A percentile compares a stretch with the other conserved stretches of the same genome.
Evolutionary conservation across 2,888 invertebrate genomes (phyloP).

Genomic region (Lepidocyrtinus sp.): DNA sequence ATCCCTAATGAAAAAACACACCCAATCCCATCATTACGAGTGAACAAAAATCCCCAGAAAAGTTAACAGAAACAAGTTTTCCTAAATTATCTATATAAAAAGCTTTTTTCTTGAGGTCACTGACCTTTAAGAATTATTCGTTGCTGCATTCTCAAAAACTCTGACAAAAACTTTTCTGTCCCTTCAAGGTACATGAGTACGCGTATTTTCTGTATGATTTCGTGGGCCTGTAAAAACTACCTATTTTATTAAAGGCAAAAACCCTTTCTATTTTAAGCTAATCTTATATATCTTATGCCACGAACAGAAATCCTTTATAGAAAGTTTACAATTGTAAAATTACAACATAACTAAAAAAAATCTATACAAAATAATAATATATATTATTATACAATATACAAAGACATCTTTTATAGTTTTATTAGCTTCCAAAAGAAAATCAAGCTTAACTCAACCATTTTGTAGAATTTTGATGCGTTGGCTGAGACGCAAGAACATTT

Average conservation of each 20-base stretch:
- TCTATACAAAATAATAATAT: not conserved
- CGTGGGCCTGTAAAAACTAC: not conserved
- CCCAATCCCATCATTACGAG: too few species aligned
- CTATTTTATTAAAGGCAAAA: not conserved
- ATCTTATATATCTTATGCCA: not conserved
- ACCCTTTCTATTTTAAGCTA: not conserved
- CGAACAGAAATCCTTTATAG: not conserved
- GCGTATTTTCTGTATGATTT: conserved; percentile 30
- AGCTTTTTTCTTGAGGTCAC: not conserved
- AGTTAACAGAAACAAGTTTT: too few species aligned
- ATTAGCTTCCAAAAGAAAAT: not conserved
- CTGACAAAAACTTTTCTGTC: conserved; percentile 46
- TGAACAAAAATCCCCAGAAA: too few species aligned
- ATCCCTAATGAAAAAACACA: too few species aligned
- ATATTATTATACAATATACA: not conserved
- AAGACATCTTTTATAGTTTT: not conserved
- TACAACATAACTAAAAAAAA: not conserved
- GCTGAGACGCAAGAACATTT: too few species aligned
- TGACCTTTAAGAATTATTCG: not conserved
- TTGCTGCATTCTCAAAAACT: conserved; percentile 22
- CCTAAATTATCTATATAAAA: too few species aligned
- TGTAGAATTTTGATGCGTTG: too few species aligned
- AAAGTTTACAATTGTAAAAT: not conserved
- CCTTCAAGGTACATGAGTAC: conserved; percentile 54
- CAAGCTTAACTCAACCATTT: not conserved